These are phyloP conservation scores for Caenorhabditis angaria DNA, from an alignment of 2,888 invertebrate genomes.

Conservation along the genomic window DNA sequence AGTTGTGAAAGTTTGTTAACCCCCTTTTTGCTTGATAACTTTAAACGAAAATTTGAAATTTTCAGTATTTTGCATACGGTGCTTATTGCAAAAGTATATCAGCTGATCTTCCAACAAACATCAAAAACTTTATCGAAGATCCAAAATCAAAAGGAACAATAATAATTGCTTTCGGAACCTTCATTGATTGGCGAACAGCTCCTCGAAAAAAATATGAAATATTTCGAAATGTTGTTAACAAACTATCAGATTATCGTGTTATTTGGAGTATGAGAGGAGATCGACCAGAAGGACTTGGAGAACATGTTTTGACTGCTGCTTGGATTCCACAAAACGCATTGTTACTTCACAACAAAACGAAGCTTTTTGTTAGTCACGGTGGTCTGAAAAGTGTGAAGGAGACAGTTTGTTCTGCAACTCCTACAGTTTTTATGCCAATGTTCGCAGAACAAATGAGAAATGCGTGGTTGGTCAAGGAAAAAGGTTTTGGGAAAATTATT, in stretches of 20 bases:
- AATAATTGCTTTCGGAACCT: constrained; percentile 32
- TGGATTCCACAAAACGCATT: constrained; percentile 41
- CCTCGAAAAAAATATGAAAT: constrained; percentile 19
- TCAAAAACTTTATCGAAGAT: constrained; percentile 23
- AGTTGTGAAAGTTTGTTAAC: too few relatives aligned
- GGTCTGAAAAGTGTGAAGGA: constrained; percentile 44
- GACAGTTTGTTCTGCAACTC: constrained; percentile 33
- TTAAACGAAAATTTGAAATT: not conserved
- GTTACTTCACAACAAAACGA: constrained; percentile 37
- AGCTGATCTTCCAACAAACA: constrained; percentile 10
- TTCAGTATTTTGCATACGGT: constrained; percentile 34
- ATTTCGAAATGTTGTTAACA: constrained; percentile 25
- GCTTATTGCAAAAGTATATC: constrained; percentile 25
- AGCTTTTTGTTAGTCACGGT: constrained; percentile 38
- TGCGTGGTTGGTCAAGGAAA: constrained; percentile 37
- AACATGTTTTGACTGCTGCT: constrained; percentile 20
- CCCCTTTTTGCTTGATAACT: too few relatives aligned
- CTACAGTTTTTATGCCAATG: constrained; percentile 45
- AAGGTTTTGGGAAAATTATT: constrained; percentile 30
- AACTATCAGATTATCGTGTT: constrained; percentile 20
- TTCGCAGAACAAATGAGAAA: constrained; percentile 46
- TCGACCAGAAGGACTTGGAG: constrained; percentile 13
- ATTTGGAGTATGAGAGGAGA: constrained; percentile 33
- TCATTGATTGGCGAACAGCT: constrained; percentile 35
- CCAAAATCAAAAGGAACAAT: constrained; percentile 33